phyloP scores from a whole-genome alignment of 2,113 vertebrate genomes.

The Picathartes gymnocephalus region DNA sequence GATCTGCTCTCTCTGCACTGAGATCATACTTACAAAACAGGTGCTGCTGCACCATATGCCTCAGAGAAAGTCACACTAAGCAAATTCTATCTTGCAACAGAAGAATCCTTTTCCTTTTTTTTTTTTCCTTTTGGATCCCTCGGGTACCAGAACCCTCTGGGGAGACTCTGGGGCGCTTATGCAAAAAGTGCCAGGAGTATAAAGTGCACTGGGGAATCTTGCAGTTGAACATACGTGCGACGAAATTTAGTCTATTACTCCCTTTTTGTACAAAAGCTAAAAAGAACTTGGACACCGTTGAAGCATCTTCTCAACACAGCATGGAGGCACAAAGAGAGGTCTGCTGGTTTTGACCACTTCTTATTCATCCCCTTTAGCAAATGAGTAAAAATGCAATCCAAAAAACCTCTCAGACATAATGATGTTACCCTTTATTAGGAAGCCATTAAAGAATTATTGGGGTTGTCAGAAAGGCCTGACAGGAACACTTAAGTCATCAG shows the following conservation, averaged over 20 bases:
- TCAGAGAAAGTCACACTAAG: constrained; percentile 22
- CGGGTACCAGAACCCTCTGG: not conserved
- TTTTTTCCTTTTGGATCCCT: not conserved
- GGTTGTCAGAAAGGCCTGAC: constrained; percentile 25
- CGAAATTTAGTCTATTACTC: not conserved
- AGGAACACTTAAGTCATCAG: constrained; percentile 51
- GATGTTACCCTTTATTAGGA: constrained; percentile 42
- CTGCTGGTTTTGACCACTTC: not conserved
- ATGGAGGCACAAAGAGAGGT: fast-evolving
- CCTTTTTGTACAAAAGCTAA: not conserved
- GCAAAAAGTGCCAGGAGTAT: not conserved
- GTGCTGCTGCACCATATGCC: constrained; percentile 69
- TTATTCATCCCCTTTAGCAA: not conserved
- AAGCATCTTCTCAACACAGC: not conserved
- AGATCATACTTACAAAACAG: constrained; percentile 67
- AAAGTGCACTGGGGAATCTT: not conserved
- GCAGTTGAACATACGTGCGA: not conserved
- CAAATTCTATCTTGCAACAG: not conserved
- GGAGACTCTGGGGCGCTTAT: not conserved
- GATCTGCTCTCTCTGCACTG: constrained; percentile 51
- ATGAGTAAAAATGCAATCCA: not conserved
- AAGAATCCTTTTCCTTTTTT: not conserved
- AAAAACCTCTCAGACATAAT: constrained; percentile 32
- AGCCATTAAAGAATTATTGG: constrained; percentile 56
- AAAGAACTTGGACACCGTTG: not conserved